These are phyloP conservation scores for Oreochromis aureus DNA, from an alignment of 2,113 vertebrate genomes.

Conservation along the genomic window DNA sequence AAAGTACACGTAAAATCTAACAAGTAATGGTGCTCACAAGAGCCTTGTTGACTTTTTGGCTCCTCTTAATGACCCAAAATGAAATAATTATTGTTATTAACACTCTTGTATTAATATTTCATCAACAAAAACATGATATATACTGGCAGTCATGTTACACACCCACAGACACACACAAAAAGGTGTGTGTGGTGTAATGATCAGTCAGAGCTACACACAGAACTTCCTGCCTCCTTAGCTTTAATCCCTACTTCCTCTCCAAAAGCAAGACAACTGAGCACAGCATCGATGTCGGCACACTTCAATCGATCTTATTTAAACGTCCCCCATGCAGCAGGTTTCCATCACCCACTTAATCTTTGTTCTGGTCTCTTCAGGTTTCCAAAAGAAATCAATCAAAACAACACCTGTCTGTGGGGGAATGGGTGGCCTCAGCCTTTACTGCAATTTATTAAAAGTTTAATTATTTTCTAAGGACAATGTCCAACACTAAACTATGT, in stretches of 20 bases:
- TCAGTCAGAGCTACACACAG: neutral
- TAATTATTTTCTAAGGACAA: conserved; percentile 11
- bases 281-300: conserved; percentile 26
- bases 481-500: neutral
- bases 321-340: conserved; percentile 27
- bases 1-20: neutral
- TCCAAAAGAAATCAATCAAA: conserved; percentile 26
- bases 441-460: neutral
- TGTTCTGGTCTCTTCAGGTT: conserved; percentile 24
- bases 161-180: neutral
- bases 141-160: neutral
- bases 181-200: neutral
- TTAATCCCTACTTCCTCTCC: conserved; percentile 42
- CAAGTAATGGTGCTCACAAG: neutral
- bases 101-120: neutral
- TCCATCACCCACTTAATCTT: conserved; percentile 26
- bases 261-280: conserved; percentile 20
- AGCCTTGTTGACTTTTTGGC: neutral
- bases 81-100: neutral
- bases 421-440: neutral
- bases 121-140: neutral
- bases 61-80: neutral
- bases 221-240: neutral
- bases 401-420: neutral
- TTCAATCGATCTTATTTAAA: conserved; percentile 54